These are phyloP conservation scores for Dryobates pubescens DNA, from an alignment of 2,797 vertebrate genomes.

Conservation along the genomic window DNA sequence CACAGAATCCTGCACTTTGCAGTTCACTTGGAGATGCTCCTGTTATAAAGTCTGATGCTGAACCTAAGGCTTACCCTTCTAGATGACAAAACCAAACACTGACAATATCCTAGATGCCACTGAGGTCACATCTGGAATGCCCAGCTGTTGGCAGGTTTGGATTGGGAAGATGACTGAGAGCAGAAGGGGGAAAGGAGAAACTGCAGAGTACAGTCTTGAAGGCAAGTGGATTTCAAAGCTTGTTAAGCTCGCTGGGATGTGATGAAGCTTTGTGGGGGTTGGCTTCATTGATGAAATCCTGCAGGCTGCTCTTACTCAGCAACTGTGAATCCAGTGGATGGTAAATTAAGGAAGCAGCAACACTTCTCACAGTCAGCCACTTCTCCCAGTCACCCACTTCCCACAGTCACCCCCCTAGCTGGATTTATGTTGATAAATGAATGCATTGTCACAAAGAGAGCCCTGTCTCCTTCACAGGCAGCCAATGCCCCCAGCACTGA, in stretches of 20 bases:
- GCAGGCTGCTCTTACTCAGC: not conserved
- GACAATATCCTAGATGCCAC: not conserved
- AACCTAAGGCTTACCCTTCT: not conserved
- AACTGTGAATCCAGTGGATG: not conserved
- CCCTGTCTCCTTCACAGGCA: not conserved
- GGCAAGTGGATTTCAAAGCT: not conserved
- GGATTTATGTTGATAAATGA: not conserved
- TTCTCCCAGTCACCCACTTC: not conserved
- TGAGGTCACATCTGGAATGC: not conserved
- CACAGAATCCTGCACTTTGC: not conserved
- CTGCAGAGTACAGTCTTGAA: not conserved
- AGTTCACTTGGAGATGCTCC: not conserved
- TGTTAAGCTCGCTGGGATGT: not conserved
- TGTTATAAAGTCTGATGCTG: not conserved
- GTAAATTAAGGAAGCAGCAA: not conserved
- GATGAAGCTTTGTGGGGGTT: not conserved
- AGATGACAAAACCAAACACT: not conserved
- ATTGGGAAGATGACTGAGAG: not conserved
- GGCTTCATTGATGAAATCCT: slow-evolving; percentile 12
- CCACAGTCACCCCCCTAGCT: not conserved
- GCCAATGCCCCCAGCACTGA: not conserved
- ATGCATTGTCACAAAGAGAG: too few species aligned
- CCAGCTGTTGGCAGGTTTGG: not conserved
- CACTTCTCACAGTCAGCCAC: not conserved
- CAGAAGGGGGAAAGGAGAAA: not conserved